These are phyloP conservation scores for Physocephala rufipes DNA, from an alignment of 2,888 invertebrate species.

Conservation along the genomic window DNA sequence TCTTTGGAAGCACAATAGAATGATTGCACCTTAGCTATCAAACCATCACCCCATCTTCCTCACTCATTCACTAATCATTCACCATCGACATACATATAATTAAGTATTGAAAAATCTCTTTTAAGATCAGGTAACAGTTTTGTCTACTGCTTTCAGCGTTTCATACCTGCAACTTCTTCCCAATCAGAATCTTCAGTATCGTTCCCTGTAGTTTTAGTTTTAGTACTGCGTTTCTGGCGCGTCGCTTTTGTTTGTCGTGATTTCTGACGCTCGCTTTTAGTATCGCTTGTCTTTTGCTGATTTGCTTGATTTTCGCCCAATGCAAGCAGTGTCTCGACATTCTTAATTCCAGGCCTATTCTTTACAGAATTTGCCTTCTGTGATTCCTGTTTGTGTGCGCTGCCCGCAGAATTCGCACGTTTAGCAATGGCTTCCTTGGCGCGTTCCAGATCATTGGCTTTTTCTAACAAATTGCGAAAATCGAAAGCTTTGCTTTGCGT, in stretches of 20 bases:
- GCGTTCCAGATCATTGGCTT: conserved; percentile 71
- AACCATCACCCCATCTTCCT: background rate
- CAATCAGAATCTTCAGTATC: conserved; percentile 72
- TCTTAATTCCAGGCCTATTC: conserved; percentile 62
- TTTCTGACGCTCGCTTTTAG: conserved; percentile 43
- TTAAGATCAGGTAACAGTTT: conserved; percentile 20
- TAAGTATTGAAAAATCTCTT: background rate
- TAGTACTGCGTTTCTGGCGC: conserved; percentile 58
- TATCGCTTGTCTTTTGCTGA: conserved; percentile 39
- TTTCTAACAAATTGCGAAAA: conserved; percentile 69
- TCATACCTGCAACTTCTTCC: conserved; percentile 77
- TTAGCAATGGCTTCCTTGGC: conserved; percentile 67
- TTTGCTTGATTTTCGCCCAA: conserved; percentile 70
- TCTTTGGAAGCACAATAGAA: conserved; percentile 33
- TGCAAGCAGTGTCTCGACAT: conserved; percentile 74
- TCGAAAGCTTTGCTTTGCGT: conserved; percentile 53
- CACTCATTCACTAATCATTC: background rate
- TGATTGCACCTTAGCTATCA: conserved; percentile 21
- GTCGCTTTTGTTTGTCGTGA: conserved; percentile 59
- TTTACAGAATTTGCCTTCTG: conserved; percentile 60
- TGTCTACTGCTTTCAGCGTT: conserved; percentile 56
- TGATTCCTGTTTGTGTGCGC: conserved; percentile 18
- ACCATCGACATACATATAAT: background rate
- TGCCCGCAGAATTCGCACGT: conserved; percentile 45
- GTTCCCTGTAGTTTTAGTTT: conserved; percentile 56